Evolutionary conservation across 2,113 vertebrate species (phyloP).

Genomic region (Turdus rufiventris): DNA sequence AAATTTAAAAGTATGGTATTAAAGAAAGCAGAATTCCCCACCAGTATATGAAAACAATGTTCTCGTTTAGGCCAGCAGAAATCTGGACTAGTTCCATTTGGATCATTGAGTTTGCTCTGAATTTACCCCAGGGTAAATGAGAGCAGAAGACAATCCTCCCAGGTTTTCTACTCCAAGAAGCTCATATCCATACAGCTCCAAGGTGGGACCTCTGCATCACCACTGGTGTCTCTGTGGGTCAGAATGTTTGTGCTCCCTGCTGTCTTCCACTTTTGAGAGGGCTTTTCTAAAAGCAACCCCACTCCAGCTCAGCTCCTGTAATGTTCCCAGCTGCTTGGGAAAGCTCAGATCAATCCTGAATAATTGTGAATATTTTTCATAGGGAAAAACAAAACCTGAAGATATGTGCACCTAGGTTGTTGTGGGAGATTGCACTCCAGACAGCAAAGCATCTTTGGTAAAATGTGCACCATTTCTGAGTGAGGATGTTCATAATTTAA

Average conservation of each 20-base stretch:
- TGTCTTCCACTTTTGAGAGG: not conserved
- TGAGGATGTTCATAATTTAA: not conserved
- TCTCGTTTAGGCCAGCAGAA: conserved; percentile 21
- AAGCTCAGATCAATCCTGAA: not conserved
- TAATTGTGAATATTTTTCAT: not conserved
- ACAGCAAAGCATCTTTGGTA: not conserved
- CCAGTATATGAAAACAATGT: not conserved
- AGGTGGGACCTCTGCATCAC: not conserved
- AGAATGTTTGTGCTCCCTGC: not conserved
- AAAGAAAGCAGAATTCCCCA: conserved; percentile 10
- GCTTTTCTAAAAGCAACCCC: not conserved
- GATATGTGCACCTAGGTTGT: not conserved
- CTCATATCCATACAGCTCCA: not conserved
- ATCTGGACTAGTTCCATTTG: conserved; percentile 16
- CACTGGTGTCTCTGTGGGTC: not conserved
- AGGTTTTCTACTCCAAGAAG: not conserved
- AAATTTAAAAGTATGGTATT: conserved; percentile 10
- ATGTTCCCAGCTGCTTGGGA: not conserved
- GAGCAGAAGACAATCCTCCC: not conserved
- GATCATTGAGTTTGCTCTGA: not conserved
- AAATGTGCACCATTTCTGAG: not conserved
- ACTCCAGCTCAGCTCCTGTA: not conserved
- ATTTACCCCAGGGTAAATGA: not conserved
- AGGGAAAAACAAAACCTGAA: not conserved
- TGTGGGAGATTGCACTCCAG: not conserved